Conservation (phyloP, 2,113 vertebrate species). For the Xiphophorus maculatus region DNA sequence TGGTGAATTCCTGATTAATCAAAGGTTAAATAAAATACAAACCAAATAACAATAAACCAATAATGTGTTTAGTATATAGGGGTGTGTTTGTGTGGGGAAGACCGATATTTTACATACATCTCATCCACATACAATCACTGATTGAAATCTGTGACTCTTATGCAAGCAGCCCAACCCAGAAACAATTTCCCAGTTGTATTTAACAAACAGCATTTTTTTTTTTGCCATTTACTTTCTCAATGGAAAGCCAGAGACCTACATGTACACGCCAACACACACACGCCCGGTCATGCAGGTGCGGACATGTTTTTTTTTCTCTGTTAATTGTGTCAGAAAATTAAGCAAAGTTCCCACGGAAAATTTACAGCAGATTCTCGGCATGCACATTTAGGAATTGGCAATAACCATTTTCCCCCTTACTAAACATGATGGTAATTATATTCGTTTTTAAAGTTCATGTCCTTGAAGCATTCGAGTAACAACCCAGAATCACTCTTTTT, state of each 20-base stretch:
- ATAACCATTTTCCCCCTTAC: constrained; percentile 1
- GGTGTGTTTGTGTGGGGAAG: not conserved
- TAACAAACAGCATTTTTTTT: constrained; percentile 8
- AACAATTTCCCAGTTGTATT: not conserved
- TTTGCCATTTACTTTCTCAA: constrained; percentile 19
- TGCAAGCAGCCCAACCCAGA: not conserved
- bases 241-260: constrained; percentile 36
- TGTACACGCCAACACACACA: not conserved
- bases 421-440: constrained; percentile 40
- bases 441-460: constrained; percentile 34
- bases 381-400: constrained; percentile 27
- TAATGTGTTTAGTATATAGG: not conserved
- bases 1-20: no score
- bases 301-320: constrained; percentile 31
- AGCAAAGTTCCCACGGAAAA: constrained; percentile 8
- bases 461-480: constrained; percentile 40
- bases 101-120: not conserved
- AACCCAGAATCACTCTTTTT: constrained; percentile 23
- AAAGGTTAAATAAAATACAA: not conserved
- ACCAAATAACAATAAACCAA: not conserved
- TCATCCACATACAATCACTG: not conserved
- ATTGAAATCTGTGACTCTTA: not conserved
- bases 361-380: constrained; percentile 2
- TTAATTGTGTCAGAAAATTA: constrained; percentile 9
- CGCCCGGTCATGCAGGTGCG: constrained; percentile 26